Evolutionary conservation across 2,113 vertebrate species (phyloP), one percentile per base, ranked within the genome.

Genomic region (Syngnathoides biaculeatus): DNA sequence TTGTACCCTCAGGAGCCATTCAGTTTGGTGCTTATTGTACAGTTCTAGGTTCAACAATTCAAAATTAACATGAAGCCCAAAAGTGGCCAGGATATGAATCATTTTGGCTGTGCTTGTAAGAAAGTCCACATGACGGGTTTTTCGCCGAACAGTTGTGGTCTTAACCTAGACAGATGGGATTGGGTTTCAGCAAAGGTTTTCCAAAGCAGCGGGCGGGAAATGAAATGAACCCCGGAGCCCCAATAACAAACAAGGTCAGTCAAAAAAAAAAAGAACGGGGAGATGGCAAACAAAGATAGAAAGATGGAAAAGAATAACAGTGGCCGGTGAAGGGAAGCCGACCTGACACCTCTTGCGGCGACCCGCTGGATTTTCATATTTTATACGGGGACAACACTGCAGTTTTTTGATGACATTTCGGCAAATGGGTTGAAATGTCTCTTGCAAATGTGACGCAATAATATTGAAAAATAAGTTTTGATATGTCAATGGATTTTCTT

Each of bases 171-270:
- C 53, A 66, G 60, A 24, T 48, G 9, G 68, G 68, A 70, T 88
- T 78, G 69, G 69, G 70, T 89, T 86, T 84, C 80, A 43, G 53
- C 4, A 47, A 53, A 61, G 20, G 47, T 40, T 75, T 82, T 72
- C 83, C 68, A 72, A 71, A n/a, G 81, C 65, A 65, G 81, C 69
- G 69, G 76, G 79, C 38, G 73, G 81, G 80, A 90, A 83, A 81
- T 82, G 30, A 85, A 87, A 77, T 79, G 55, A 85, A 79, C 72
- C 67, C 67, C 20, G 1, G 61, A 83, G 78, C 50, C 68, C 63
- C 72, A 65, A 88, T 71, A 87, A 88, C 63, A 85, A 83, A 83
- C 72, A 70, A 74, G 67, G 71, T 79, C 65, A 58, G 70, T 48
- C 57, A 77, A 68, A 85, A 83, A 81, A 83, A 83, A 82, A 84